Evolutionary conservation across 2,888 invertebrate species (phyloP).

Genomic region (Dynastes grantii): DNA sequence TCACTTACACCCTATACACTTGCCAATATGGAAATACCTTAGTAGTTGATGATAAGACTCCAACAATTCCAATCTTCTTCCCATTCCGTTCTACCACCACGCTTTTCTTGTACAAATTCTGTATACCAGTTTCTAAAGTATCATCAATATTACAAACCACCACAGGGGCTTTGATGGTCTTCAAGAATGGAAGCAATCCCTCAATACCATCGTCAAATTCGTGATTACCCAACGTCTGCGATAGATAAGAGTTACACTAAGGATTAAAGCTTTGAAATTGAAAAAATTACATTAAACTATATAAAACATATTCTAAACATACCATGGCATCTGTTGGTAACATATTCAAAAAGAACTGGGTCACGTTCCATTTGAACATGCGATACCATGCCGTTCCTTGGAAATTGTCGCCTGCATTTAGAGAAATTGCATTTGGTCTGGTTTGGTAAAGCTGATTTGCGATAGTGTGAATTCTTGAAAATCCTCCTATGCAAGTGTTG

Average conservation of each 20-base stretch:
- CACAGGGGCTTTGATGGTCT: conserved; percentile 75
- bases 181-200: conserved; percentile 82
- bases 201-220: conserved; percentile 87
- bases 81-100: conserved; percentile 76
- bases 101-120: conserved; percentile 78
- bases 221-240: conserved; percentile 87
- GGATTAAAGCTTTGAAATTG: background rate
- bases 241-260: conserved; percentile 33
- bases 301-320: conserved; percentile 59
- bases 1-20: no score
- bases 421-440: conserved; percentile 70
- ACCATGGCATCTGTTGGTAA: conserved; percentile 86
- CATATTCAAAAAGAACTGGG: conserved; percentile 83
- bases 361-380: conserved; percentile 81
- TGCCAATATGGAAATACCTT: conserved; percentile 69
- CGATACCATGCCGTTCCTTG: conserved; percentile 90
- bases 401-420: conserved; percentile 89
- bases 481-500: conserved; percentile 78
- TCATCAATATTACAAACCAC: conserved; percentile 85
- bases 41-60: conserved; percentile 81
- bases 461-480: conserved; percentile 77
- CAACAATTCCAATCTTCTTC: conserved; percentile 84
- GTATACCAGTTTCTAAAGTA: conserved; percentile 77
- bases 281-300: background rate
- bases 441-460: conserved; percentile 69